Evolutionary conservation across 2,113 vertebrate genomes (phyloP).

Genomic region (Rhea americana): DNA sequence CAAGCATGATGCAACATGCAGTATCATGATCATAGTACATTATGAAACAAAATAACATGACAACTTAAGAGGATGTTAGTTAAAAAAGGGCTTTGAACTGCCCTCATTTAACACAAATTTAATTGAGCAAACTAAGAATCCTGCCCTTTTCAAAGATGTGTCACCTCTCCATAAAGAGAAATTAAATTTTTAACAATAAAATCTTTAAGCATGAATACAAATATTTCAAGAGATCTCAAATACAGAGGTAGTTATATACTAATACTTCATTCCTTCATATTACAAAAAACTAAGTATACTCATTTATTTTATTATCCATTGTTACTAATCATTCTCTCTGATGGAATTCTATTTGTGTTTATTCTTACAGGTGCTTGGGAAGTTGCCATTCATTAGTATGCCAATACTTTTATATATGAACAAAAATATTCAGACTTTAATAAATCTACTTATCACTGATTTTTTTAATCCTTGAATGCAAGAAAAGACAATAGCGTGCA

Average conservation of each 20-base stretch:
- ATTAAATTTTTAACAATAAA: background rate
- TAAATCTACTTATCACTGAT: background rate
- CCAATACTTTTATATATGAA: background rate
- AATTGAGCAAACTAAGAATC: background rate
- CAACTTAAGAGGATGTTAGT: background rate
- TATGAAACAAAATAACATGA: background rate
- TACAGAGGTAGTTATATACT: background rate
- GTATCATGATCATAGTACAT: background rate
- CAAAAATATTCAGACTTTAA: background rate
- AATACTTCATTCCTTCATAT: background rate
- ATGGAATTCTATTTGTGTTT: background rate
- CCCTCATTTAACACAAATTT: background rate
- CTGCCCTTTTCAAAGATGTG: background rate
- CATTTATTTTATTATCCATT: background rate
- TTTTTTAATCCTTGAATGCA: background rate
- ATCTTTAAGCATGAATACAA: background rate
- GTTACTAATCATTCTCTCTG: background rate
- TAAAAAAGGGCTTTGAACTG: background rate
- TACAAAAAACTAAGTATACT: background rate
- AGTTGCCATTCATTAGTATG: background rate
- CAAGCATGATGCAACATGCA: background rate
- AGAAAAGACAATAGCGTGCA: background rate
- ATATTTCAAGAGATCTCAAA: background rate
- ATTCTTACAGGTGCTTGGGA: background rate
- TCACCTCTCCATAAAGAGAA: background rate